These are phyloP conservation scores for Ancistrus triradiatus DNA, from an alignment of 2,113 vertebrate species.

Conservation along the genomic window DNA sequence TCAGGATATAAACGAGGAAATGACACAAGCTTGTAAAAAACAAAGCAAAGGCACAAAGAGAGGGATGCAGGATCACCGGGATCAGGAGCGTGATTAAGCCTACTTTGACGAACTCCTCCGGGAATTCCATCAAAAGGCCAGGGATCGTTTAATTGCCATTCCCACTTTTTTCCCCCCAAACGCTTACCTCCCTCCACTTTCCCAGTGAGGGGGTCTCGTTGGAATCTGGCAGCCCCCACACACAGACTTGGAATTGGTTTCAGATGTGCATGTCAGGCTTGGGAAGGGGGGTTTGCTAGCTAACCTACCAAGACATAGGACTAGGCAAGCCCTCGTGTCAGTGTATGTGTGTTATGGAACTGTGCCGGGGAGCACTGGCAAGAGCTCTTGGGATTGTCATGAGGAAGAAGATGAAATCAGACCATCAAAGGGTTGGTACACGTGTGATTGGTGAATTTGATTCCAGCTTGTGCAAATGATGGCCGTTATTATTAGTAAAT, in stretches of 20 bases:
- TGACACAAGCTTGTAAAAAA: conserved; percentile 57
- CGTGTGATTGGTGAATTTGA: too few relatives aligned
- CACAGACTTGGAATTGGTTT: conserved; percentile 63
- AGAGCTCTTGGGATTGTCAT: conserved; percentile 4
- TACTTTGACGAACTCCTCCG: conserved; percentile 62
- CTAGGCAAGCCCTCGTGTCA: neutral
- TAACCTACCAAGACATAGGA: conserved; percentile 31
- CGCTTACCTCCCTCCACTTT: conserved; percentile 62
- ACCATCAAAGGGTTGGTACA: conserved; percentile 52
- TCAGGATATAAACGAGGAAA: conserved; percentile 75
- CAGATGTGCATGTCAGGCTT: conserved; percentile 59
- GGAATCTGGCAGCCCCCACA: conserved; percentile 64
- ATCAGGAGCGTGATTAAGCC: conserved; percentile 68
- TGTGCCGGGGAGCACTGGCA: conserved; percentile 15
- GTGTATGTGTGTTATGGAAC: conserved; percentile 5
- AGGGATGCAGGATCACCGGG: conserved; percentile 60
- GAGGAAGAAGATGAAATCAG: conserved; percentile 31
- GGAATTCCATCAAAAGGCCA: conserved; percentile 73
- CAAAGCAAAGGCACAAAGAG: conserved; percentile 37
- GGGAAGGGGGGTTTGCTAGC: conserved; percentile 29
- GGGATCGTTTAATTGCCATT: conserved; percentile 69
- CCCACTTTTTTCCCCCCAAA: conserved; percentile 56
- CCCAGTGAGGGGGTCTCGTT: conserved; percentile 53
- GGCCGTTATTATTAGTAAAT: too few relatives aligned
- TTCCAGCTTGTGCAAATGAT: too few relatives aligned